A percentile compares a stretch with the other conserved stretches of the same genome.
Evolutionary conservation across 2,113 vertebrate species (phyloP).

Genomic region (Ciconia maguari): DNA sequence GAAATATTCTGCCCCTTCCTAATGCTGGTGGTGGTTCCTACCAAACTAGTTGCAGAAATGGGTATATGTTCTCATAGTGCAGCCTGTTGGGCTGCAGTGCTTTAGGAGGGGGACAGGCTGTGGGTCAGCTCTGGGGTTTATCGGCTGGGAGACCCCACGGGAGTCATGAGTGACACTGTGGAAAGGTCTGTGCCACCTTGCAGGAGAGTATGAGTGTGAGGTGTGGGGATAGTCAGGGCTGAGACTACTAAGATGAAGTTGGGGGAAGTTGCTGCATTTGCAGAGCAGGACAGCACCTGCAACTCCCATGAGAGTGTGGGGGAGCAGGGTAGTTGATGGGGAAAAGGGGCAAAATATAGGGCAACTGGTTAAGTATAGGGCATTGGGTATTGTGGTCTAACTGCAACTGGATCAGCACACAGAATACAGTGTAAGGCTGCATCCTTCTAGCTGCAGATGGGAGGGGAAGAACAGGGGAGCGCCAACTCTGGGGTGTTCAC

Average conservation of each 20-base stretch:
- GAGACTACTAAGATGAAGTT: background rate
- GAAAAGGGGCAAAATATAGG: background rate
- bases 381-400: background rate
- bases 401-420: background rate
- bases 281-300: background rate
- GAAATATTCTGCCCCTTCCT: background rate
- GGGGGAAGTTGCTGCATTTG: background rate
- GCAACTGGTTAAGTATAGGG: background rate
- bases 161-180: background rate
- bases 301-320: background rate
- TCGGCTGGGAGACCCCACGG: rapidly evolving
- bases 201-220: background rate
- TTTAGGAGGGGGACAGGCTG: background rate
- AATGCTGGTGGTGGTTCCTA: background rate
- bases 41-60: background rate
- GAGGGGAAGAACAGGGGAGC: background rate
- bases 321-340: background rate
- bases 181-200: background rate
- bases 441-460: background rate
- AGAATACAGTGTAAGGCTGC: background rate
- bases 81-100: background rate
- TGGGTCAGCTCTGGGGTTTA: background rate
- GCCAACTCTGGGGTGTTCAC: background rate
- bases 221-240: background rate
- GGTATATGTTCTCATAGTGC: background rate